These are phyloP conservation scores for Anas platyrhynchos DNA, from an alignment of 2,113 vertebrate species.

Conservation along the genomic window DNA sequence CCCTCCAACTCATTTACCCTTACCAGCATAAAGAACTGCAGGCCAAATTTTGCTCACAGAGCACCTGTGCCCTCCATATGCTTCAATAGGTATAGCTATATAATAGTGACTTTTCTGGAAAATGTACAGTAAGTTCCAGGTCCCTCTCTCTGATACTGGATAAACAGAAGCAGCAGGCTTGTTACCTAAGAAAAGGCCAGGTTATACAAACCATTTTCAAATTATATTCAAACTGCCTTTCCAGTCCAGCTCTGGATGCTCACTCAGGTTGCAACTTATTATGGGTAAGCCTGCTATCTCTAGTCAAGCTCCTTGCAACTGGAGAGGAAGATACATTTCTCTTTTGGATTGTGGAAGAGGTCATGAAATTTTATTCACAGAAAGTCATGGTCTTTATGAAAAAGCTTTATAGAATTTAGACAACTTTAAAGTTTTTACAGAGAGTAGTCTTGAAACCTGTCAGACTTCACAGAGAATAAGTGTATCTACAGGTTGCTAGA, in stretches of 20 bases:
- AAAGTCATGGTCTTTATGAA: not conserved
- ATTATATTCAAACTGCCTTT: not conserved
- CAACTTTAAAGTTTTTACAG: not conserved
- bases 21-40: conserved; percentile 12
- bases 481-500: not conserved
- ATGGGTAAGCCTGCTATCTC: not conserved
- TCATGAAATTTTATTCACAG: not conserved
- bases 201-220: conserved; percentile 21
- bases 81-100: conserved; percentile 37
- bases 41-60: conserved; percentile 33
- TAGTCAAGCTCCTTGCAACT: not conserved
- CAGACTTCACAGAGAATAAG: not conserved
- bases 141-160: not conserved
- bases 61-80: conserved; percentile 56
- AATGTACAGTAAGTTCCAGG: not conserved
- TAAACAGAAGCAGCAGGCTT: not conserved
- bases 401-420: not conserved
- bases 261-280: not conserved
- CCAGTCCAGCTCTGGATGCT: not conserved
- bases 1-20: conserved; percentile 11
- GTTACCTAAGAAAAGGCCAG: conserved; percentile 19
- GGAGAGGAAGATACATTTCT: not conserved
- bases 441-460: not conserved
- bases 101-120: conserved; percentile 27
- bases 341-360: not conserved